phyloP scores from a whole-genome alignment of 2,797 vertebrate genomes.

The Pagetopsis macropterus region DNA sequence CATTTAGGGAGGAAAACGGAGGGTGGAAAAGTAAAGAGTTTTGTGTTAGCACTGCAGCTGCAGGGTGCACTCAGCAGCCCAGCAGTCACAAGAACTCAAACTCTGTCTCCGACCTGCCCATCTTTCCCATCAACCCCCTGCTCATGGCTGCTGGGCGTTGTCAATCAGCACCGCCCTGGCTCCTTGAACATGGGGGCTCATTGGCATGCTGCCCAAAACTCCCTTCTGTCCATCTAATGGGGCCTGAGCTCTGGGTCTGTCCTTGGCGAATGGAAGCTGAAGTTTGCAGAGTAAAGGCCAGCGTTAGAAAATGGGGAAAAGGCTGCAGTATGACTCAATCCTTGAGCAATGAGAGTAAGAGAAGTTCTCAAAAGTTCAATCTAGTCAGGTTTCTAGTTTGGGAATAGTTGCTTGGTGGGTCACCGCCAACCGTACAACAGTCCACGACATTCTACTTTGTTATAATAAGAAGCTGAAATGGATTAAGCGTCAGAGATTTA shows the following conservation, averaged over 20 bases:
- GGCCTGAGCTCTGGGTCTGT: conserved; percentile 49
- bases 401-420: conserved; percentile 27
- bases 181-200: conserved; percentile 73
- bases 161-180: conserved; percentile 75
- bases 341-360: conserved; percentile 64
- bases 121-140: conserved; percentile 62
- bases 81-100: conserved; percentile 54
- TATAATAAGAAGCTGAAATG: conserved; percentile 24
- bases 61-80: conserved; percentile 61
- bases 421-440: conserved; percentile 36
- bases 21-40: conserved; percentile 29
- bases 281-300: conserved; percentile 45
- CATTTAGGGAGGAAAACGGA: conserved; percentile 28
- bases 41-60: conserved; percentile 52
- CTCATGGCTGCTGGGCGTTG: conserved; percentile 77
- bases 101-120: conserved; percentile 58
- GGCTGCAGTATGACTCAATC: conserved; percentile 64
- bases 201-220: conserved; percentile 66
- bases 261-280: conserved; percentile 71
- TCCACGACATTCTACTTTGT: conserved; percentile 34
- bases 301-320: conserved; percentile 49
- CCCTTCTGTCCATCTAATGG: conserved; percentile 66
- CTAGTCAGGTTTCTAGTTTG: conserved; percentile 46
- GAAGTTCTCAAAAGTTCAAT: conserved; percentile 38
- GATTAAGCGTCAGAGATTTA: conserved; percentile 44